Evolutionary conservation across 1,140 invertebrate species (phyloP), one percentile per base, ranked within the genome.

Genomic region (Zaprionus ghesquierei): DNA sequence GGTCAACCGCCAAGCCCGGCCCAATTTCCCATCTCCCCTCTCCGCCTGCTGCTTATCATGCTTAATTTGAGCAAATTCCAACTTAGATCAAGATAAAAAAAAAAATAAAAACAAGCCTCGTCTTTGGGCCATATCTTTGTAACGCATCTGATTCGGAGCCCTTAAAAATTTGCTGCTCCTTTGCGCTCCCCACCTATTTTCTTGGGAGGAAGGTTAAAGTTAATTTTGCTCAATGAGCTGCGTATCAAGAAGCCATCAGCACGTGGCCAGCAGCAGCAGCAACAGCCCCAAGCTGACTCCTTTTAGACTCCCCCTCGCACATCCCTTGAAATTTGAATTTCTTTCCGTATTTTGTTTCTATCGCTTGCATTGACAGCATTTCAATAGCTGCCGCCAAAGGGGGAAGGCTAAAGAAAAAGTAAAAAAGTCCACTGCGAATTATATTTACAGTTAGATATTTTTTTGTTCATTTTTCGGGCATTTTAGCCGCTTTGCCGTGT

Each of bases 171-270:
- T 33, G 51, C 51, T 58, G 49, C 25, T 33, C 56, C 53, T 77
- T 54, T 23, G 4, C 33, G 12, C 0, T 61, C 50, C 49, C 58
- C 44, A 70, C 41, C 60, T 66, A 59, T 55, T 55, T 33, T n/a
- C n/a, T n/a, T n/a, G n/a, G 22, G 33, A 5, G 23, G 31, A 15
- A 25, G 54, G 25, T 44, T 53, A 79, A 79, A 89, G 79, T 84
- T 89, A 89, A 89, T 89, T 87, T 89, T 82, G 79, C 77, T 68
- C 84, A 84, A 89, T 89, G 84, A 87, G 89, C 84, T 89, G 79
- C 79, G 64, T 89, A 87, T 86, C 82, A 76, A 76, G 72, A 62
- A 71, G 77, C 61, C 84, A 89, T 87, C 84, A 84, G 78, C 78
- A 87, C 78, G 77, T 81, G 60, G 75, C 82, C 75, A 75, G 38